These are phyloP conservation scores for Ostrea denselamellosa DNA, from an alignment of 1,140 invertebrate genomes.

Conservation along the genomic window DNA sequence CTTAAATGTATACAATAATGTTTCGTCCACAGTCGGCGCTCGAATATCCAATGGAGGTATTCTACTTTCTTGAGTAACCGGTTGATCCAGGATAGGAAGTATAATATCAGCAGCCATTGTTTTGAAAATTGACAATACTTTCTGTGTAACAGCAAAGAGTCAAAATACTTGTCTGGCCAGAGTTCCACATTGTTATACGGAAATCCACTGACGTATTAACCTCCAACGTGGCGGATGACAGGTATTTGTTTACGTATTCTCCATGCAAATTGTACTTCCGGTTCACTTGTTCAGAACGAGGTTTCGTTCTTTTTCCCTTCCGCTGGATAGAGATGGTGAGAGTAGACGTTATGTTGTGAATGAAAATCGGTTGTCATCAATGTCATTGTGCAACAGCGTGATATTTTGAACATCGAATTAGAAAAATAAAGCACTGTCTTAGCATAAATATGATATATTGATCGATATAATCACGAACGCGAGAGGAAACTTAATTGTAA, in stretches of 20 bases:
- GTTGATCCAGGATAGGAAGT: neutral
- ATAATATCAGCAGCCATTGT: neutral
- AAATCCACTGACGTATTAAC: constrained; percentile 42
- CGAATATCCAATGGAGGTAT: neutral
- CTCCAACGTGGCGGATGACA: constrained; percentile 64
- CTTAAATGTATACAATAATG: constrained; percentile 57
- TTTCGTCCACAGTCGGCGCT: constrained; percentile 34
- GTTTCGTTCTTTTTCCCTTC: neutral
- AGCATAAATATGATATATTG: neutral
- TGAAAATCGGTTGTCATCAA: neutral
- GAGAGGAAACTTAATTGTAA: neutral
- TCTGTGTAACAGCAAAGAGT: neutral
- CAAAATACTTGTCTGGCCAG: neutral
- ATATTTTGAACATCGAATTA: neutral
- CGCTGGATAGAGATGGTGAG: constrained; percentile 6
- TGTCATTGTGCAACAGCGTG: neutral
- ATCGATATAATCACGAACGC: neutral
- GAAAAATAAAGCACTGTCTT: neutral
- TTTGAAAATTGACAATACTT: too few relatives aligned
- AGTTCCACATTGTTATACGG: constrained; percentile 13
- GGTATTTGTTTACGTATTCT: constrained; percentile 44
- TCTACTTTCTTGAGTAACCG: neutral
- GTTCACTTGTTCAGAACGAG: constrained; percentile 7
- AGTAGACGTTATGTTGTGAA: neutral
- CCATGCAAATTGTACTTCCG: constrained; percentile 6